These are phyloP conservation scores for Prionailurus bengalensis DNA, from an alignment of 2,113 vertebrate genomes.

Conservation along the genomic window DNA sequence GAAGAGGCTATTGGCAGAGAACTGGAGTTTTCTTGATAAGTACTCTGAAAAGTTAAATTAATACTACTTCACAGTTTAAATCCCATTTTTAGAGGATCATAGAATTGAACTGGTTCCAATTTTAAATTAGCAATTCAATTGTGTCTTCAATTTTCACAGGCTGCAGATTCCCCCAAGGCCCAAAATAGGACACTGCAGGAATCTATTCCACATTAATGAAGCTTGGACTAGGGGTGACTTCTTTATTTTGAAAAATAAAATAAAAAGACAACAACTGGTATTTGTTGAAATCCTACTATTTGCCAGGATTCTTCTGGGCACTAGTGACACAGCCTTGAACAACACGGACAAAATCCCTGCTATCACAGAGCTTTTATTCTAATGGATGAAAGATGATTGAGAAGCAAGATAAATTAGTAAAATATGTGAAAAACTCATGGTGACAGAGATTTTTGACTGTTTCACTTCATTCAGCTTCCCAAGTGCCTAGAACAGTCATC, in stretches of 20 bases:
- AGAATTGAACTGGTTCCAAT: slow-evolving; percentile 61
- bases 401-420: neutral
- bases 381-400: neutral
- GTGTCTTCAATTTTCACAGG: slow-evolving; percentile 44
- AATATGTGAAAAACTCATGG: neutral
- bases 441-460: neutral
- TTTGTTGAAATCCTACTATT: neutral
- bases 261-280: neutral
- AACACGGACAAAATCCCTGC: neutral
- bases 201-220: slow-evolving; percentile 14
- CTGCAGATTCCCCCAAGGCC: neutral
- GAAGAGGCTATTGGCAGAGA: neutral
- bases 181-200: neutral
- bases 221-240: neutral
- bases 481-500: neutral
- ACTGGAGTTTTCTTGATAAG: slow-evolving; percentile 37
- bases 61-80: slow-evolving; percentile 65
- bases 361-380: neutral
- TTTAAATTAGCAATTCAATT: slow-evolving; percentile 66
- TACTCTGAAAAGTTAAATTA: slow-evolving; percentile 30
- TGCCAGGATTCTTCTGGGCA: neutral
- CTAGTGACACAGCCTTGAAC: neutral
- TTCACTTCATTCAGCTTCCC: neutral
- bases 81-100: slow-evolving; percentile 45
- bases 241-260: neutral